Conservation (phyloP, 2,888 invertebrate species). For the Ophion costatus region DNA sequence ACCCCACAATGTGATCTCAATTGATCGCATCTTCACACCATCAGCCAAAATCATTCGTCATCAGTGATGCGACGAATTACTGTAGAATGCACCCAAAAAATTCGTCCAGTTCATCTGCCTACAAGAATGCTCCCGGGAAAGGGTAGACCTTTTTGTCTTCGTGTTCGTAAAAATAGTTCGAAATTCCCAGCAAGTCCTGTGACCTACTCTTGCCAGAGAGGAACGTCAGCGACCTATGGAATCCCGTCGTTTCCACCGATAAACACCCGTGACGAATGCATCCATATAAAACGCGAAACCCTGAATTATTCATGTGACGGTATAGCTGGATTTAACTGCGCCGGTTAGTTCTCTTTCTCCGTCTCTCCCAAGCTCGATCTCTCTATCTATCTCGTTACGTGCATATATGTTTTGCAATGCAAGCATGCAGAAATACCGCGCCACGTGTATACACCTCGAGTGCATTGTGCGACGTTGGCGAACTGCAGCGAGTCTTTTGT, state of each 20-base stretch:
- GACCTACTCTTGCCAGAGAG: slow-evolving; percentile 26
- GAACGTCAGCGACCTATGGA: slow-evolving; percentile 67
- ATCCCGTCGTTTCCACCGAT: slow-evolving; percentile 73
- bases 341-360: slow-evolving; percentile 65
- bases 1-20: no score
- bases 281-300: slow-evolving; percentile 66
- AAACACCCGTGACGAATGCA: slow-evolving; percentile 73
- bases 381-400: slow-evolving; percentile 16
- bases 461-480: slow-evolving; percentile 25
- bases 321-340: slow-evolving; percentile 68
- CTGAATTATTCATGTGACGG: slow-evolving; percentile 78
- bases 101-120: neutral
- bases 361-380: neutral
- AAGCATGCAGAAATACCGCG: slow-evolving; percentile 15
- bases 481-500: slow-evolving; percentile 18
- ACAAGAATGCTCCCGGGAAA: neutral
- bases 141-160: slow-evolving; percentile 1
- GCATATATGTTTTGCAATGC: slow-evolving; percentile 64
- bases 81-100: neutral
- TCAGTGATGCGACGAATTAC: neutral
- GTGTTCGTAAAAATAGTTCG: slow-evolving; percentile 1
- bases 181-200: slow-evolving; percentile 31
- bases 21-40: no score
- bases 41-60: neutral
- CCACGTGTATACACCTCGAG: slow-evolving; percentile 8